A percentile compares a stretch with the other conserved stretches of the same genome.
These are phyloP conservation scores for Phylloscopus whistleri DNA, from an alignment of 2,113 vertebrate species.

Conservation along the genomic window DNA sequence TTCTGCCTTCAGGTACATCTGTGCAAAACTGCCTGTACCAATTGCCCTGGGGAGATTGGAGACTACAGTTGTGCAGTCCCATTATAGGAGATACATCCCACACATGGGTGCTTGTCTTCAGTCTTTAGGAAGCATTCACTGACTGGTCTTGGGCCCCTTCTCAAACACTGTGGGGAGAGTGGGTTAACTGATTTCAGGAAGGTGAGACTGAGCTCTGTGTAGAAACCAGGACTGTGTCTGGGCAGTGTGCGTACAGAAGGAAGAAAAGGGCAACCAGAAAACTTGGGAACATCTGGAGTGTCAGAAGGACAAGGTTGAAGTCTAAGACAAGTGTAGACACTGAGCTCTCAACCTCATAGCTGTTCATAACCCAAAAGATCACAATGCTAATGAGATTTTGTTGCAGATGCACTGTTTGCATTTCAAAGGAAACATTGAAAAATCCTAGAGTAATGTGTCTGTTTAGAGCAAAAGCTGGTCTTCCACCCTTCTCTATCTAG, in stretches of 20 bases:
- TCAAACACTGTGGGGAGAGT: not conserved
- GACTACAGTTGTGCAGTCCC: rapidly evolving
- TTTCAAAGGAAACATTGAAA: not conserved
- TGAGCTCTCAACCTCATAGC: not conserved
- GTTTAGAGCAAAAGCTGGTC: not conserved
- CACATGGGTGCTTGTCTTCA: not conserved
- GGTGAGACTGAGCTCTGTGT: not conserved
- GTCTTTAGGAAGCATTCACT: not conserved
- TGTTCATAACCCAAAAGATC: not conserved
- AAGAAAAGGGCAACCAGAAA: not conserved
- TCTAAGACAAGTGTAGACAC: not conserved
- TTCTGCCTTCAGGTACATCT: not conserved
- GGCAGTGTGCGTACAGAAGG: not conserved
- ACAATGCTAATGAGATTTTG: not conserved
- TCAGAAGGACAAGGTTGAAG: rapidly evolving
- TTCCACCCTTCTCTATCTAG: not conserved
- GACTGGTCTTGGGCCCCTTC: not conserved
- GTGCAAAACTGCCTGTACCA: not conserved
- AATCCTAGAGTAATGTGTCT: not conserved
- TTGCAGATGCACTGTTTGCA: not conserved
- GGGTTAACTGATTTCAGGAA: not conserved
- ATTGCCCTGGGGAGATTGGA: not conserved
- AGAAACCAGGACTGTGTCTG: not conserved
- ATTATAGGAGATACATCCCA: not conserved
- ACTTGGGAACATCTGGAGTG: not conserved